Evolutionary conservation across 2,888 invertebrate genomes (phyloP).

Genomic region (Cephus sareptanus): DNA sequence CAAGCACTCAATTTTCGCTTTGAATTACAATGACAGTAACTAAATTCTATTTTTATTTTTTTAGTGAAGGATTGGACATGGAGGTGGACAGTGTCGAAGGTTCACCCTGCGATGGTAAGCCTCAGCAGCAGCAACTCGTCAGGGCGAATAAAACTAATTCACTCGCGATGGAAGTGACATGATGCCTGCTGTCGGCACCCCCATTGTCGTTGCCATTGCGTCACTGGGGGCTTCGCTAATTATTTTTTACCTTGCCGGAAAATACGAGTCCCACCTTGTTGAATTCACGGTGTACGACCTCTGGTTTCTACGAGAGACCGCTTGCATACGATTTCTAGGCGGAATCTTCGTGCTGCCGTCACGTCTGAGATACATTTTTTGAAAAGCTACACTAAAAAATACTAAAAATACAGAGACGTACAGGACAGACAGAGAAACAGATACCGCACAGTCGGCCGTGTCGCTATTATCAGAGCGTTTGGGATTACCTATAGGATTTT

Average conservation of each 20-base stretch:
- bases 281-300: not conserved
- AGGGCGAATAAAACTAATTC: constrained; percentile 69
- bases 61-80: constrained; percentile 62
- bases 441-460: not conserved
- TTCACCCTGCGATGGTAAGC: constrained; percentile 62
- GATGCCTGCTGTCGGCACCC: constrained; percentile 68
- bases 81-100: constrained; percentile 59
- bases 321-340: not conserved
- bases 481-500: not conserved
- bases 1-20: not conserved
- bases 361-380: not conserved
- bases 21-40: no score
- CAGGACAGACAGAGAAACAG: not conserved
- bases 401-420: not conserved
- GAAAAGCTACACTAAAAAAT: not conserved
- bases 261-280: not conserved
- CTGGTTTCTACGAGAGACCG: not conserved
- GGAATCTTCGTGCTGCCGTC: not conserved
- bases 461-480: not conserved
- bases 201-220: constrained; percentile 55
- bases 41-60: constrained; percentile 20
- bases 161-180: constrained; percentile 74
- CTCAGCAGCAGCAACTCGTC: constrained; percentile 64
- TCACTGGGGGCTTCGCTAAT: constrained; percentile 63
- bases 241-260: constrained; percentile 48